Evolutionary conservation across 1,140 invertebrate species (phyloP).

Genomic region (Drosophila tropicalis): DNA sequence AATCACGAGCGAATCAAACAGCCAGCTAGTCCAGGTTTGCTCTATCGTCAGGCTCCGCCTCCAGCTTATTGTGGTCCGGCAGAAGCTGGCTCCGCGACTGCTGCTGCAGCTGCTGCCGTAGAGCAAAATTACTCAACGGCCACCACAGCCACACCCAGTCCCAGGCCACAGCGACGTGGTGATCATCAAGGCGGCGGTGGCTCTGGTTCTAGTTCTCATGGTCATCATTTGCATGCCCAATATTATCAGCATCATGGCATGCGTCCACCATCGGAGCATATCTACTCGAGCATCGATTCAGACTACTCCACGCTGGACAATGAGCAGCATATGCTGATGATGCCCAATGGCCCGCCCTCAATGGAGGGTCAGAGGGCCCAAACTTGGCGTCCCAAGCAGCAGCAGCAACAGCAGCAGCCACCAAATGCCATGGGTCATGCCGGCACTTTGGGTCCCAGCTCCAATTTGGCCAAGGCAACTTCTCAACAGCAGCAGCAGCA

Average conservation of each 20-base stretch:
- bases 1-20: conserved; percentile 86
- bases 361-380: conserved; percentile 54
- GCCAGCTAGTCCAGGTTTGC: conserved; percentile 84
- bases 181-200: conserved; percentile 58
- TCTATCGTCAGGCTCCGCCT: conserved; percentile 81
- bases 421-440: conserved; percentile 45
- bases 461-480: conserved; percentile 18
- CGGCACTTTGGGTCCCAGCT: conserved; percentile 55
- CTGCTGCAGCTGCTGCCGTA: conserved; percentile 18
- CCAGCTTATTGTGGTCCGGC: conserved; percentile 83
- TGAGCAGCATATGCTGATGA: conserved; percentile 81
- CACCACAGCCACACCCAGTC: conserved; percentile 87
- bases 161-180: conserved; percentile 85
- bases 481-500: conserved; percentile 56
- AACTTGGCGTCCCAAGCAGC: conserved; percentile 71
- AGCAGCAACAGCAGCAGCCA: conserved; percentile 51
- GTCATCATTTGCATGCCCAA: conserved; percentile 74
- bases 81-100: conserved; percentile 58
- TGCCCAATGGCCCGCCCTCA: conserved; percentile 38
- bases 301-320: conserved; percentile 86
- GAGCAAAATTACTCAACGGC: conserved; percentile 86
- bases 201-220: background rate
- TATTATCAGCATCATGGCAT: conserved; percentile 83
- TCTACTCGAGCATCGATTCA: conserved; percentile 93
- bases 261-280: conserved; percentile 91